Percentiles rank a stretch among this genome's conserved stretches.
Conservation (phyloP, 2,888 invertebrate genomes). For the Brenthis ino region DNA sequence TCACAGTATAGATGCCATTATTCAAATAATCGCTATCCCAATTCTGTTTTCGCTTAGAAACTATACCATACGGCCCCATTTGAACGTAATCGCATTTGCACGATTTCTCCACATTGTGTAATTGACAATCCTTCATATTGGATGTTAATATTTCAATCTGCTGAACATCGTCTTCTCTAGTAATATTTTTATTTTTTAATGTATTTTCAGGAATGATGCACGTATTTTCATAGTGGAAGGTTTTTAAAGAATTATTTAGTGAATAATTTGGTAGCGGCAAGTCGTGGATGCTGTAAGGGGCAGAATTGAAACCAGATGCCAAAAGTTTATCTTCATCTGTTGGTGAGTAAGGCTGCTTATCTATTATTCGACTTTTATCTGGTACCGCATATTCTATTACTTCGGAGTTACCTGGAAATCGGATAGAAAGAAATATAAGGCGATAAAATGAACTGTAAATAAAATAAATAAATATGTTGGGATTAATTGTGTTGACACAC, state of each 20-base stretch:
- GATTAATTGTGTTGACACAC: too few relatives aligned
- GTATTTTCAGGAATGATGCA: conserved; percentile 76
- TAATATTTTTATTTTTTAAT: conserved; percentile 71
- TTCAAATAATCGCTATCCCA: conserved; percentile 73
- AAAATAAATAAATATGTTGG: too few relatives aligned
- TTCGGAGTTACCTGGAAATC: conserved; percentile 68
- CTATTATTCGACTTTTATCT: conserved; percentile 74
- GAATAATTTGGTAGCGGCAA: conserved; percentile 84
- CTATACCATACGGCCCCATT: conserved; percentile 73
- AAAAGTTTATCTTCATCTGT: conserved; percentile 78
- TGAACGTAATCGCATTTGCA: conserved; percentile 77
- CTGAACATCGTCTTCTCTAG: conserved; percentile 73
- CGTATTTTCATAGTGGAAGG: conserved; percentile 77
- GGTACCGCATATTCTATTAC: conserved; percentile 80
- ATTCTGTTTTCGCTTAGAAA: conserved; percentile 68
- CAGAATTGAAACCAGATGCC: conserved; percentile 69
- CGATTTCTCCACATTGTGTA: conserved; percentile 70
- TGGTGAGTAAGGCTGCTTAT: conserved; percentile 75
- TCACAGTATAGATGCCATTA: conserved; percentile 74
- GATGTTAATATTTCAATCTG: conserved; percentile 74
- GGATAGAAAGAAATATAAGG: conserved; percentile 17
- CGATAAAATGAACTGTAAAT: conserved; percentile 2
- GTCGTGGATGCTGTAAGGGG: conserved; percentile 69
- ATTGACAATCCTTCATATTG: conserved; percentile 74
- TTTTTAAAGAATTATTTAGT: conserved; percentile 80